These are phyloP conservation scores for Hypocryptadius cinnamomeus DNA, from an alignment of 2,113 vertebrate species.

Conservation along the genomic window DNA sequence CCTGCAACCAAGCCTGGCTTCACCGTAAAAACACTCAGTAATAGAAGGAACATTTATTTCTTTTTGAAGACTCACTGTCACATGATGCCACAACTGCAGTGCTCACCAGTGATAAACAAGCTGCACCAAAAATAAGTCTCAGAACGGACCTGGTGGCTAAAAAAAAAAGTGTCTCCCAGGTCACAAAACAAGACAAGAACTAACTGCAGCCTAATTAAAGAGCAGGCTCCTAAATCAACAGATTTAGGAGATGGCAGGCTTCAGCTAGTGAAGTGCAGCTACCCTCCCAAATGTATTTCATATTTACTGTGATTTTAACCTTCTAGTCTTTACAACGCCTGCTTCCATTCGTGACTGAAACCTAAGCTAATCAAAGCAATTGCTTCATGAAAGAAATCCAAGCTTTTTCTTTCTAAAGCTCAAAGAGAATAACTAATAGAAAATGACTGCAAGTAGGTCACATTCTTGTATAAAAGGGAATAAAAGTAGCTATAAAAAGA, in stretches of 20 bases:
- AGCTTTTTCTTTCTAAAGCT: not conserved
- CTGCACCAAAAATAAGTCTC: not conserved
- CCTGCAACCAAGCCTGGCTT: not conserved
- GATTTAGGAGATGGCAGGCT: not conserved
- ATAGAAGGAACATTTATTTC: not conserved
- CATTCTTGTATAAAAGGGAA: constrained; percentile 27
- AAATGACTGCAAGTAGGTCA: constrained; percentile 50
- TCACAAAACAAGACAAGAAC: not conserved
- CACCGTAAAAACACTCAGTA: not conserved
- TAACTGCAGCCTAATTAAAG: not conserved
- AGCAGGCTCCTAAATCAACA: not conserved
- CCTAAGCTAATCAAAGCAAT: not conserved
- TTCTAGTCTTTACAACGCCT: not conserved
- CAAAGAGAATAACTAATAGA: constrained; percentile 33
- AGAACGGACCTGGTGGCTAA: not conserved
- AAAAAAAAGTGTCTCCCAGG: not conserved
- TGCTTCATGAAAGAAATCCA: not conserved
- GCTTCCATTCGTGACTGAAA: not conserved
- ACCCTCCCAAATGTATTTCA: not conserved
- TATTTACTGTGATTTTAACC: not conserved
- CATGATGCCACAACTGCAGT: not conserved
- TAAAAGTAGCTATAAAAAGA: constrained; percentile 34
- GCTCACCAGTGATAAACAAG: not conserved
- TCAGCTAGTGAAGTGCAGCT: not conserved
- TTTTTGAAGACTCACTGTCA: not conserved